Percentiles rank a stretch among this genome's conserved stretches.
These are phyloP conservation scores for Zaprionus tsacasi DNA, from an alignment of 1,140 invertebrate species.

Conservation along the genomic window DNA sequence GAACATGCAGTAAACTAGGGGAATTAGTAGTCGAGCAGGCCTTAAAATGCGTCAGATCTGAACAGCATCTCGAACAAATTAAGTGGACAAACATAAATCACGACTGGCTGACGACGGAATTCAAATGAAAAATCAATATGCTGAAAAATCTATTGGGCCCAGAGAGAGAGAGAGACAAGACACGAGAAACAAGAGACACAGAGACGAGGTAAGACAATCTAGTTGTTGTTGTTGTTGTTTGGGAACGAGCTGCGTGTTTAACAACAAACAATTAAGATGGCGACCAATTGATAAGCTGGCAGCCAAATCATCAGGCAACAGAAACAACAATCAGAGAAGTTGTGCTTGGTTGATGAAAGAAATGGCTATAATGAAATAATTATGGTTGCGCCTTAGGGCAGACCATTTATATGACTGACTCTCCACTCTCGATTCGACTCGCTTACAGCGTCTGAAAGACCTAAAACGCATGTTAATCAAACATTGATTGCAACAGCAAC, in stretches of 20 bases:
- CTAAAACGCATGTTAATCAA: constrained; percentile 71
- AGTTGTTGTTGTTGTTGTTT: constrained; percentile 20
- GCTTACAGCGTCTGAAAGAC: constrained; percentile 36
- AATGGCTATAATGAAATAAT: constrained; percentile 83
- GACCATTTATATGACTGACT: constrained; percentile 50
- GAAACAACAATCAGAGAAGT: constrained; percentile 62
- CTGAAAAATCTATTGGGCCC: constrained; percentile 69
- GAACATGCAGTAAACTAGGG: constrained; percentile 27
- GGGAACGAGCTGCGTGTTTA: constrained; percentile 71
- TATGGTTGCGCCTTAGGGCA: constrained; percentile 71
- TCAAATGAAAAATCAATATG: constrained; percentile 82
- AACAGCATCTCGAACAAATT: constrained; percentile 80
- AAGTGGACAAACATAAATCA: constrained; percentile 80
- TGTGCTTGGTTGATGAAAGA: constrained; percentile 72
- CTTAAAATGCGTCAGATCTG: constrained; percentile 54
- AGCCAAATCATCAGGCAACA: constrained; percentile 64
- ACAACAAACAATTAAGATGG: constrained; percentile 83
- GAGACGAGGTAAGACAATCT: constrained; percentile 4
- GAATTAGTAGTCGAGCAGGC: constrained; percentile 53
- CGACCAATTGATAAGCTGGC: constrained; percentile 76
- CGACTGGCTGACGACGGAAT: constrained; percentile 71
- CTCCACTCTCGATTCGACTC: constrained; percentile 11
- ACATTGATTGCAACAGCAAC: constrained; percentile 64
- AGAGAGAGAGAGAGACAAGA: constrained; percentile 30
- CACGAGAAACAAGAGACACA: neutral